phyloP scores from a whole-genome alignment of 2,797 vertebrate genomes.

The Fringilla coelebs region DNA sequence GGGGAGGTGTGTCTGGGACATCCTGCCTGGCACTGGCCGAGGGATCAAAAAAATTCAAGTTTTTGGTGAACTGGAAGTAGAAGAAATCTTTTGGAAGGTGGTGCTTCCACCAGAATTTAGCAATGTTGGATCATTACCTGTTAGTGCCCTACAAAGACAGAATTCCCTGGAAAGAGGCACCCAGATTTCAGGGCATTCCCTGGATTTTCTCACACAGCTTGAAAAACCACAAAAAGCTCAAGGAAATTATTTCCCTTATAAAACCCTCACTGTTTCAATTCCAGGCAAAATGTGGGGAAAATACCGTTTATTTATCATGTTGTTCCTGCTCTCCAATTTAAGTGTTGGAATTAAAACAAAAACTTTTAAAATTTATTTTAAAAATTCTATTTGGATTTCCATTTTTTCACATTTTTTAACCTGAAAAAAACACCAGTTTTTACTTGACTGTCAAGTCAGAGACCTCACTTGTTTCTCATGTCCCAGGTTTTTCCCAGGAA shows the following conservation, averaged over 20 bases:
- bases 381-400: neutral
- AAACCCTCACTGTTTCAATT: neutral
- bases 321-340: neutral
- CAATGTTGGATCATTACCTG: neutral
- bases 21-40: rapidly evolving
- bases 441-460: neutral
- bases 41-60: neutral
- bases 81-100: neutral
- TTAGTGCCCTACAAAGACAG: neutral
- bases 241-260: neutral
- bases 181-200: neutral
- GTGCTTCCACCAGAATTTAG: neutral
- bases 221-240: neutral
- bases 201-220: neutral
- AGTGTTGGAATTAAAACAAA: neutral
- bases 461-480: neutral
- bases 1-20: rapidly evolving
- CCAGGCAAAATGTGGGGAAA: neutral
- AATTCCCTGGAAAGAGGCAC: neutral
- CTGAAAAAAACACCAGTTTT: neutral
- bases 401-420: neutral
- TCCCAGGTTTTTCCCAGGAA: neutral
- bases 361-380: neutral
- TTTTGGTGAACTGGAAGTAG: neutral
- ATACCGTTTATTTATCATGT: neutral